Conservation (phyloP, 2,888 invertebrate genomes). For the Amphipyra tragopoginis region DNA sequence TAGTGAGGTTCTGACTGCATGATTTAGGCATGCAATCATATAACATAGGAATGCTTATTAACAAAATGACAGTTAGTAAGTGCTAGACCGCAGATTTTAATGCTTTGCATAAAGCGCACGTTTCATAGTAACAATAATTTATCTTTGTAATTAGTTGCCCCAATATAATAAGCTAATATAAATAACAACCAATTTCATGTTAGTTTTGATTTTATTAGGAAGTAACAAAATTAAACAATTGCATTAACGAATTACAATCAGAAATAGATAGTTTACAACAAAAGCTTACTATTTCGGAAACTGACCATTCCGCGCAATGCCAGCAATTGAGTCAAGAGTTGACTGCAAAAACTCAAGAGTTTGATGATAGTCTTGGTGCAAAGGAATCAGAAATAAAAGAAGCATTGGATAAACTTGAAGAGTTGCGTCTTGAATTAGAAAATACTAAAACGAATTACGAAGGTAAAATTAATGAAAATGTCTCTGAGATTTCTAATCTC, state of each 20-base stretch:
- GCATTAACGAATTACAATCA: conserved; percentile 70
- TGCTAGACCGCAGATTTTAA: conserved; percentile 3
- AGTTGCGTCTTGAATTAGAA: conserved; percentile 66
- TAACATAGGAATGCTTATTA: conserved; percentile 22
- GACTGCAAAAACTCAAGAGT: conserved; percentile 63
- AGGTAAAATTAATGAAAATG: conserved; percentile 58
- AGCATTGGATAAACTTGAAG: conserved; percentile 64
- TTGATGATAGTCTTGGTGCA: conserved; percentile 64
- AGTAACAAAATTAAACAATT: conserved; percentile 64
- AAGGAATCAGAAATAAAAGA: conserved; percentile 75
- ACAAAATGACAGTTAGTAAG: conserved; percentile 4
- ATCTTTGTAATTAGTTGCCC: not conserved
- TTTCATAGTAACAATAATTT: conserved; percentile 10
- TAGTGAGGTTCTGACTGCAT: conserved; percentile 35
- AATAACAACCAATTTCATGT: conserved; percentile 32
- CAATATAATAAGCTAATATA: conserved; percentile 8
- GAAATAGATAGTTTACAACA: conserved; percentile 72
- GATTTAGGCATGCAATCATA: conserved; percentile 17
- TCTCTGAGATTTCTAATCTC: conserved; percentile 59
- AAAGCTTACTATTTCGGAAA: conserved; percentile 69
- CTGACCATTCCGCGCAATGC: conserved; percentile 62
- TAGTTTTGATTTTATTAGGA: conserved; percentile 73
- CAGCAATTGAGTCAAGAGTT: conserved; percentile 69
- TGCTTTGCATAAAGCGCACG: conserved; percentile 7
- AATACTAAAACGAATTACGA: conserved; percentile 61